Evolutionary conservation across 2,113 vertebrate species (phyloP).

Genomic region (Bucco capensis): DNA sequence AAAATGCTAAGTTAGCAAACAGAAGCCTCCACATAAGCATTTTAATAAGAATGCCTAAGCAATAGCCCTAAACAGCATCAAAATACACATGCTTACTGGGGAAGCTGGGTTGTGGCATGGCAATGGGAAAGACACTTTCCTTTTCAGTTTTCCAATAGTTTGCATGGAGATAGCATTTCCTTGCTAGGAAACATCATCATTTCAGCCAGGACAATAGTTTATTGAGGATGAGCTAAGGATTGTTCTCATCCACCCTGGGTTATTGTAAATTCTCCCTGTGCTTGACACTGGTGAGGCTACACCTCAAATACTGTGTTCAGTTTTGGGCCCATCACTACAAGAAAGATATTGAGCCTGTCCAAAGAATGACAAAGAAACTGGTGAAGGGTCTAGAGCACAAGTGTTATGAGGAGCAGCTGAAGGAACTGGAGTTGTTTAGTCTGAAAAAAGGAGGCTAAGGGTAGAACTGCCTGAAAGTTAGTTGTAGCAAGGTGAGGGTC

Average conservation of each 20-base stretch:
- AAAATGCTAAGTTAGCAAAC: not conserved
- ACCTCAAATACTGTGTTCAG: too few relatives aligned
- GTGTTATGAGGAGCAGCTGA: too few relatives aligned
- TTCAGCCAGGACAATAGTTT: not conserved
- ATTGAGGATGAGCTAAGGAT: not conserved
- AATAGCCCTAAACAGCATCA: not conserved
- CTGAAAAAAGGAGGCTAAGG: too few relatives aligned
- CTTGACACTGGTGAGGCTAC: too few relatives aligned
- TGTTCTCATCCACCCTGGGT: not conserved
- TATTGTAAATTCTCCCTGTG: not conserved
- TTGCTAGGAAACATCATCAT: not conserved
- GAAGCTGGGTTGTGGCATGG: not conserved
- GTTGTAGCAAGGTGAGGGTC: too few relatives aligned
- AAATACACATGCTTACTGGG: not conserved
- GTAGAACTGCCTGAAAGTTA: too few relatives aligned
- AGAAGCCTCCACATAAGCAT: not conserved
- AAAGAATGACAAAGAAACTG: too few relatives aligned
- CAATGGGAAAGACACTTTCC: not conserved
- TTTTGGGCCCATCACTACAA: too few relatives aligned
- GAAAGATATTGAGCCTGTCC: too few relatives aligned
- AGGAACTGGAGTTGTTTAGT: too few relatives aligned
- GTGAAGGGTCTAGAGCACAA: too few relatives aligned
- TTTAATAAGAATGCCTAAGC: not conserved
- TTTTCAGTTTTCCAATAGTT: not conserved
- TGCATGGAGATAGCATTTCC: not conserved